These are phyloP conservation scores for Aleiodes alternator DNA, from an alignment of 2,888 invertebrate genomes.

Conservation along the genomic window DNA sequence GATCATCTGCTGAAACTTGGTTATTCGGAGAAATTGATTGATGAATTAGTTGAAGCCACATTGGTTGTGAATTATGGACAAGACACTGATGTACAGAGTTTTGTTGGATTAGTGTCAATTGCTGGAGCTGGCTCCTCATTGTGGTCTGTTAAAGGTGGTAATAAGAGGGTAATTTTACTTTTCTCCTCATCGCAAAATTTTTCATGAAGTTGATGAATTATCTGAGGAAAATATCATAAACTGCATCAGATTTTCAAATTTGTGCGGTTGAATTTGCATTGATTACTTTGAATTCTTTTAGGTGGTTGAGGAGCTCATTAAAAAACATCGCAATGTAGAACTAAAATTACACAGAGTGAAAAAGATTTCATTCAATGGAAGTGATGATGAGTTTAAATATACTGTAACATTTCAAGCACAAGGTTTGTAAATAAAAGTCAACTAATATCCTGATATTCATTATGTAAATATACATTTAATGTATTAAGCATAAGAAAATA, in stretches of 20 bases:
- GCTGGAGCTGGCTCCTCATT: slow-evolving; percentile 77
- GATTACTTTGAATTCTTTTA: slow-evolving; percentile 51
- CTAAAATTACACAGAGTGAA: slow-evolving; percentile 62
- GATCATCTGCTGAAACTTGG: slow-evolving; percentile 73
- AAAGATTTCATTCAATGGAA: slow-evolving; percentile 60
- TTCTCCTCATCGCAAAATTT: not conserved
- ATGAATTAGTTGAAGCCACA: slow-evolving; percentile 78
- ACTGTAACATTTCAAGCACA: slow-evolving; percentile 62
- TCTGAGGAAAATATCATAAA: no score
- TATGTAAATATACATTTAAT: no score
- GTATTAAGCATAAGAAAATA: no score
- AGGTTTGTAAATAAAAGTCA: slow-evolving; percentile 52
- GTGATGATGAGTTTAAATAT: slow-evolving; percentile 57
- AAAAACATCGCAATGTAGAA: slow-evolving; percentile 61
- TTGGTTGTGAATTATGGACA: slow-evolving; percentile 81
- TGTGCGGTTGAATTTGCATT: no score
- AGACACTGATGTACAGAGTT: slow-evolving; percentile 77
- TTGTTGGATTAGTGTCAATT: slow-evolving; percentile 74
- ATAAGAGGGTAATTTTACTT: slow-evolving; percentile 73
- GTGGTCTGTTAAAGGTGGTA: slow-evolving; percentile 80
- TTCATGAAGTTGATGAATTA: not conserved
- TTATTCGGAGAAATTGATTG: slow-evolving; percentile 75
- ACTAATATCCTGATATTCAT: no score
- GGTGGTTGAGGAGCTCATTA: slow-evolving; percentile 68
- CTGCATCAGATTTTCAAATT: no score